phyloP scores from a whole-genome alignment of 2,888 invertebrate species.

The Tachystola acroxantha region DNA sequence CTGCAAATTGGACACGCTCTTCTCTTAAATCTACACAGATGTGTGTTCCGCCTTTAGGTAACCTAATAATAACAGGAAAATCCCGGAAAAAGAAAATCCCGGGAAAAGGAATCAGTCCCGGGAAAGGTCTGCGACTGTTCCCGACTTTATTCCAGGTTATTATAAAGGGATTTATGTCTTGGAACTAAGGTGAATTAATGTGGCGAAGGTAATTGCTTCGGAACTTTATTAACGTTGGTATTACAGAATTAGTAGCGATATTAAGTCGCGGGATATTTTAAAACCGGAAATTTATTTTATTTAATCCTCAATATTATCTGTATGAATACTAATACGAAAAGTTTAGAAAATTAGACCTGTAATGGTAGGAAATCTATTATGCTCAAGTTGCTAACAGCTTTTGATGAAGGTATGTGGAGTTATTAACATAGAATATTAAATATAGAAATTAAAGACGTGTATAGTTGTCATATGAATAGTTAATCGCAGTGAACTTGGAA shows the following conservation, averaged over 20 bases:
- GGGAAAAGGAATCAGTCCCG: conserved; percentile 16
- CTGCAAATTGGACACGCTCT: conserved; percentile 49
- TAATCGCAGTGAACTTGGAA: too few relatives aligned
- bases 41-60: conserved; percentile 28
- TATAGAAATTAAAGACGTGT: too few relatives aligned
- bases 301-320: too few relatives aligned
- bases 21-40: conserved; percentile 14
- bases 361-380: too few relatives aligned
- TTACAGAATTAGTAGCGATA: not conserved
- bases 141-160: conserved; percentile 13
- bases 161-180: conserved; percentile 19
- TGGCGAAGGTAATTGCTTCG: conserved; percentile 3
- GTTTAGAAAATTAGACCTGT: too few relatives aligned
- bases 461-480: too few relatives aligned
- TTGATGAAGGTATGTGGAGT: too few relatives aligned
- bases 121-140: not conserved
- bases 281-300: too few relatives aligned
- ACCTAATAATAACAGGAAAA: conserved; percentile 45
- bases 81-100: conserved; percentile 28
- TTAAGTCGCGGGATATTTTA: too few relatives aligned
- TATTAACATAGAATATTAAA: too few relatives aligned
- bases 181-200: conserved; percentile 12
- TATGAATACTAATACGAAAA: too few relatives aligned
- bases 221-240: not conserved
- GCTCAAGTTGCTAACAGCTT: too few relatives aligned